A percentile compares a stretch with the other conserved stretches of the same genome.
phyloP scores from a whole-genome alignment of 2,888 invertebrate species.

The Steinernema carpocapsae region DNA sequence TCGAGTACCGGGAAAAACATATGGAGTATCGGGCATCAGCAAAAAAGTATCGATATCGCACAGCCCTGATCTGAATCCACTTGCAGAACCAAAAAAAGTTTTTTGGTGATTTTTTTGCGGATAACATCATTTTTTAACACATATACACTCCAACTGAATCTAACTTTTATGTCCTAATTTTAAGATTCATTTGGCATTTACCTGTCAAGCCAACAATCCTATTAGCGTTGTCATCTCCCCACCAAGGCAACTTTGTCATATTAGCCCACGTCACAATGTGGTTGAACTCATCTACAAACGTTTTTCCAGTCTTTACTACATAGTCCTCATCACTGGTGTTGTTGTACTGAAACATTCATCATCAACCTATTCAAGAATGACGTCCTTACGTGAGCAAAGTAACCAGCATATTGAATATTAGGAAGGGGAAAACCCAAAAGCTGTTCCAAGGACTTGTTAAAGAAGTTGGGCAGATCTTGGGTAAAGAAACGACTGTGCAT shows the following conservation, averaged over 20 bases:
- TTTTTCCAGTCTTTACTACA: constrained; percentile 39
- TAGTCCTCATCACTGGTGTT: constrained; percentile 41
- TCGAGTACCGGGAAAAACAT: too few relatives aligned
- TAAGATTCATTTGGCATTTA: too few relatives aligned
- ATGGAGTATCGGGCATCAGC: too few relatives aligned
- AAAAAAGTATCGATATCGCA: too few relatives aligned
- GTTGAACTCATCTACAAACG: constrained; percentile 32
- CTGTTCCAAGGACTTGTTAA: constrained; percentile 4
- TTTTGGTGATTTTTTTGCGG: too few relatives aligned
- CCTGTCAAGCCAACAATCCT: constrained; percentile 41
- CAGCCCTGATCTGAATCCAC: too few relatives aligned
- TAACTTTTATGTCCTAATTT: too few relatives aligned
- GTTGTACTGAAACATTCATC: constrained; percentile 37
- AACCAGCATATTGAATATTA: not conserved
- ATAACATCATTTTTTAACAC: too few relatives aligned
- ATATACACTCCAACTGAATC: too few relatives aligned
- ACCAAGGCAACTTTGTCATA: constrained; percentile 37
- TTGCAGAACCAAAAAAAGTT: too few relatives aligned
- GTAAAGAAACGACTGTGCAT: constrained; percentile 36
- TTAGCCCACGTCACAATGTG: constrained; percentile 38
- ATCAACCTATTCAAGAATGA: not conserved
- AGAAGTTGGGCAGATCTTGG: not conserved
- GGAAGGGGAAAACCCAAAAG: constrained; percentile 7
- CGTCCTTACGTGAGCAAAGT: constrained; percentile 7
- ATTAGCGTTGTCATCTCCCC: constrained; percentile 40